Evolutionary conservation across 2,888 invertebrate genomes (phyloP).

Genomic region (Deilephila elpenor): DNA sequence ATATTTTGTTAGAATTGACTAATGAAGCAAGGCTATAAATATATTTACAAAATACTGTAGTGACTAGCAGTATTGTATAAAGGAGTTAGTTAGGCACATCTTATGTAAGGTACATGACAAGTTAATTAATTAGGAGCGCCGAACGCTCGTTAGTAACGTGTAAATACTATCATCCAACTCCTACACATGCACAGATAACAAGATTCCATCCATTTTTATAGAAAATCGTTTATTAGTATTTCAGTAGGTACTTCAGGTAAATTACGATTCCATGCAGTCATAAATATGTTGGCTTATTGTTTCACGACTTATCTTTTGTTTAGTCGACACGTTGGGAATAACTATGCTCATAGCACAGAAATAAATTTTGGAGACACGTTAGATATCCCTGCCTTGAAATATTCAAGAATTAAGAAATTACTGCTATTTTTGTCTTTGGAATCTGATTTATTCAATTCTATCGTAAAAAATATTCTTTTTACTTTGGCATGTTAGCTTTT

Average conservation of each 20-base stretch:
- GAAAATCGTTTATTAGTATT: not conserved
- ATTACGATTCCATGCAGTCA: not conserved
- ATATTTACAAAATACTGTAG: not conserved
- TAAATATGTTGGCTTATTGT: not conserved
- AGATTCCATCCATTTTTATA: constrained; percentile 2
- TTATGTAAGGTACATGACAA: constrained; percentile 1
- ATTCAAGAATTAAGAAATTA: no score
- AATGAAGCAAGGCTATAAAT: not conserved
- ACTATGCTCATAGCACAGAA: not conserved
- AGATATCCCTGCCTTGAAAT: no score
- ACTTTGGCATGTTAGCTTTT: no score
- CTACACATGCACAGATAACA: not conserved
- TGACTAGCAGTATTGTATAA: not conserved
- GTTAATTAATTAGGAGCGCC: constrained; percentile 28
- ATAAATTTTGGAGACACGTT: not conserved
- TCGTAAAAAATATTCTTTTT: no score
- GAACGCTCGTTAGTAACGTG: constrained; percentile 26
- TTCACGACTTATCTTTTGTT: not conserved
- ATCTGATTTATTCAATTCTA: no score
- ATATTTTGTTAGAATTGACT: not conserved
- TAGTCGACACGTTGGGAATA: not conserved
- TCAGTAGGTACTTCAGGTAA: not conserved
- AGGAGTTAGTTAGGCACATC: not conserved
- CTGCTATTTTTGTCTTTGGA: no score
- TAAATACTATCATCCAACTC: constrained; percentile 26